Base-by-base conservation (phyloP, 2,797 vertebrate genomes). In the Myripristis jacobus region DNA sequence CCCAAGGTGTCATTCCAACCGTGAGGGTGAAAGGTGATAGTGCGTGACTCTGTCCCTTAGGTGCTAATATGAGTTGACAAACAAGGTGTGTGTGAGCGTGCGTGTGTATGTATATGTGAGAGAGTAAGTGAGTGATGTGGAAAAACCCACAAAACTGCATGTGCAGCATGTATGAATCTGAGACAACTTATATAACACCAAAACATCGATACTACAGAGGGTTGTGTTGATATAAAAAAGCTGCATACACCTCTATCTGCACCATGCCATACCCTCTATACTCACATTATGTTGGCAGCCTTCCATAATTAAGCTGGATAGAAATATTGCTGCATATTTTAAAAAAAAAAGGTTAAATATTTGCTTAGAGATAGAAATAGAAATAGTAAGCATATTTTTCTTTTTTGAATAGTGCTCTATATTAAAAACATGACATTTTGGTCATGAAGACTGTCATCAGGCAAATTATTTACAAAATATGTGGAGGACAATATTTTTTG, bases 11-110 rank as follows among this genome's bases (percentile, higher is more conserved):
- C 65, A 60, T 62, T 64, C 43, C 55, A 85, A 69, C 81, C 71
- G 59, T 79, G 63, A 61, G n/a, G 55, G 62, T 71, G 87, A 86
- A 87, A 91, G 67, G 36, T 13, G 47, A 89, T 85, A 84, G 53
- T 15, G 6, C 47, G 60, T 76, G 58, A 13, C 19, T 47, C 57
- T 67, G 24, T 74, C 68, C 75, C 74, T 75, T 51, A 69, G 84
- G 74, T 70, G 82, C 64, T 66, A 74, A 67, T 65, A 48, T 53
- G 52, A 64, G 67, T 70, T 70, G 56, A 73, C 66, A 84, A 81
- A 79, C 48, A 86, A 51, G 29, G 51, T 61, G 50, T n/a, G 13
- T 58, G 25, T 69, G 19, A 73, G 53, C 66, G 56, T 66, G 56
- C 79, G 72, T 67, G 59, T 57, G 62, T 58, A 44, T 65, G 60